Evolutionary conservation across 1,140 invertebrate genomes (phyloP), one percentile per base, ranked within the genome.

Genomic region (Drosophila burlai): DNA sequence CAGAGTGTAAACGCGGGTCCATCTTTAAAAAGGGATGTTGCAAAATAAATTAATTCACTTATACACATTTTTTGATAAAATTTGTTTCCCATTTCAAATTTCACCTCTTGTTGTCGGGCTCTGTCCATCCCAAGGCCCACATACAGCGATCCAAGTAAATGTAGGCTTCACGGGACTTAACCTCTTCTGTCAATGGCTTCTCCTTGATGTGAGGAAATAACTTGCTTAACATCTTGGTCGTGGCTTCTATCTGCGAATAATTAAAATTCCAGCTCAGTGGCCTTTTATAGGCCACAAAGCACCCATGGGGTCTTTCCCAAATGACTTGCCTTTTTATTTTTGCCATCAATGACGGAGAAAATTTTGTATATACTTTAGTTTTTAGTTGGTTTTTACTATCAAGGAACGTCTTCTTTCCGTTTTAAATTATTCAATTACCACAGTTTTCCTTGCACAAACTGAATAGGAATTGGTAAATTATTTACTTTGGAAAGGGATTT

Each of bases 61-160:
- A n/a, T n/a, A n/a, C n/a, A n/a, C n/a, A n/a, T n/a, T 11, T 34
- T 10, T 31, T 31, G 29, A 31, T 31, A 4, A 8, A 26, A 31
- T 31, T 9, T 34, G 0, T 34, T 2, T 34, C 10, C 2, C 9
- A 34, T 10, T 34, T 34, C 9, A 34, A 34, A 31, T 34, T 16
- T 18, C 34, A 47, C 34, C 50, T 49, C 1, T 46, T 55, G 16
- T 76, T 1, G 3, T 49, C 21, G 0, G 74, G 49, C 9, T 76
- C 66, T 26, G 74, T 58, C 81, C 84, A 89, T 1, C 84, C 85
- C 0, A 54, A 50, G 0, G n/a, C 4, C 29, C 45, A 42, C 69
- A 81, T 81, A 1, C n/a, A 42, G 0, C 73, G 65, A 58, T 87
- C 61, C 59, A 83, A 38, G 54, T 87, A 87, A 5, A 52, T 6